Evolutionary conservation across 2,797 vertebrate species (phyloP).

Genomic region (Chelon auratus): DNA sequence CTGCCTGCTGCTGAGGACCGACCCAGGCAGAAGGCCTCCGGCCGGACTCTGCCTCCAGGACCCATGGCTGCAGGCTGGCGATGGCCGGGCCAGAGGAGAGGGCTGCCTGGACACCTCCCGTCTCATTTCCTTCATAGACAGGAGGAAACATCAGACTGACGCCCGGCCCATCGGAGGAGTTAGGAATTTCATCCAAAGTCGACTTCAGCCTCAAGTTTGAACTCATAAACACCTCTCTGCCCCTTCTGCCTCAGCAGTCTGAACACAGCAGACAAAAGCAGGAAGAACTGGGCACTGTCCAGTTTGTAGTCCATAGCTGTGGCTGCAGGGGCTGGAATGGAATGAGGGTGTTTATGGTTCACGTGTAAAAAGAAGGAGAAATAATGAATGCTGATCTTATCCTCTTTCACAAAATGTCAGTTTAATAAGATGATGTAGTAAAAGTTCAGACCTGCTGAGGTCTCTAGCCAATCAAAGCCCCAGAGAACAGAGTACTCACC

Average conservation of each 20-base stretch:
- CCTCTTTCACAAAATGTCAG: constrained; percentile 91
- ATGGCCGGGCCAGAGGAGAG: constrained; percentile 78
- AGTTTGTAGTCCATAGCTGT: constrained; percentile 18
- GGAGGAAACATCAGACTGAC: constrained; percentile 98
- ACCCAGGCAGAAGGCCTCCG: constrained; percentile 89
- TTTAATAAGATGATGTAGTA: constrained; percentile 69
- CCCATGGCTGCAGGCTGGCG: constrained; percentile 90
- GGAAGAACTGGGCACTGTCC: neutral
- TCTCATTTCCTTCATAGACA: constrained; percentile 96
- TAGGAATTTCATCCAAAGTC: constrained; percentile 93
- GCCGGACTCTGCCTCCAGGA: constrained; percentile 93
- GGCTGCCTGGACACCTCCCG: constrained; percentile 93
- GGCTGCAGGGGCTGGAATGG: constrained; percentile 14
- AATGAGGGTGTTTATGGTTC: constrained; percentile 6
- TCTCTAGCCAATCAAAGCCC: constrained; percentile 75
- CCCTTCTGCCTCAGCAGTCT: constrained; percentile 1
- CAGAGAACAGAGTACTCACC: constrained; percentile 74
- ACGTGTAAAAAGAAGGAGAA: constrained; percentile 60
- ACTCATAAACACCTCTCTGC: constrained; percentile 7
- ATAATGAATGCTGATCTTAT: constrained; percentile 87
- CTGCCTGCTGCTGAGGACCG: constrained; percentile 91
- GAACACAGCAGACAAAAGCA: neutral
- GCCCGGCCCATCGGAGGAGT: constrained; percentile 94
- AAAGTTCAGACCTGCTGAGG: constrained; percentile 45
- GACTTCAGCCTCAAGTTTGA: constrained; percentile 92